Conservation (phyloP, 2,113 vertebrate genomes). For the Pampusana beccarii region DNA sequence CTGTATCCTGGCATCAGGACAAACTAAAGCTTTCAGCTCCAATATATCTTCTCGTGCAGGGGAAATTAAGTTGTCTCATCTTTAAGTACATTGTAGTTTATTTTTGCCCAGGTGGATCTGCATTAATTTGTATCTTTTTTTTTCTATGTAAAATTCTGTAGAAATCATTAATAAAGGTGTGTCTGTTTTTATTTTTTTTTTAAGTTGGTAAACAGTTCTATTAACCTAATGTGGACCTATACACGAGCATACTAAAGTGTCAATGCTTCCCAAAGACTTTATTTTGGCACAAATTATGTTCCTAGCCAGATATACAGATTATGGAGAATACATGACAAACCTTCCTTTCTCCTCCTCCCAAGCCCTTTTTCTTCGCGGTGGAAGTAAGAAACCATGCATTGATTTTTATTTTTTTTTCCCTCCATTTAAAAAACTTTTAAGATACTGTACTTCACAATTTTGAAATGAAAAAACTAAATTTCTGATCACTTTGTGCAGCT, state of each 20-base stretch:
- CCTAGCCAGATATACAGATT: slow-evolving; percentile 32
- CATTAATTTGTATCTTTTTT: slow-evolving; percentile 76
- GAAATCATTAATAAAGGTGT: slow-evolving; percentile 81
- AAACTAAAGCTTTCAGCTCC: slow-evolving; percentile 83
- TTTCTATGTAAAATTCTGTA: slow-evolving; percentile 77
- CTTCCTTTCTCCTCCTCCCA: background rate
- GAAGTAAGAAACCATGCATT: background rate
- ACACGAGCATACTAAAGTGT: slow-evolving; percentile 50
- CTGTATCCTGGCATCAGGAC: slow-evolving; percentile 80
- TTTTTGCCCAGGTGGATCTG: slow-evolving; percentile 74
- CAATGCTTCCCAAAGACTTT: slow-evolving; percentile 66
- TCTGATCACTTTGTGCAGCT: slow-evolving; percentile 3
- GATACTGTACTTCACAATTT: slow-evolving; percentile 28
- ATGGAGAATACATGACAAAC: slow-evolving; percentile 24
- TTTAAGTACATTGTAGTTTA: slow-evolving; percentile 77
- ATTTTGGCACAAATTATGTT: slow-evolving; percentile 67
- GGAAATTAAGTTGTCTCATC: slow-evolving; percentile 83
- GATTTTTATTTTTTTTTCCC: background rate
- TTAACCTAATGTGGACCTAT: slow-evolving; percentile 53
- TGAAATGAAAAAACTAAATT: background rate
- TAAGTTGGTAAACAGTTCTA: slow-evolving; percentile 67
- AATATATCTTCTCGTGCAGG: slow-evolving; percentile 82
- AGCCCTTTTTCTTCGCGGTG: background rate
- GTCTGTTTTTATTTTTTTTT: slow-evolving; percentile 59
- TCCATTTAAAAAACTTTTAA: background rate